phyloP scores from a whole-genome alignment of 2,888 invertebrate genomes.

The Trissonchulus latispiculum region DNA sequence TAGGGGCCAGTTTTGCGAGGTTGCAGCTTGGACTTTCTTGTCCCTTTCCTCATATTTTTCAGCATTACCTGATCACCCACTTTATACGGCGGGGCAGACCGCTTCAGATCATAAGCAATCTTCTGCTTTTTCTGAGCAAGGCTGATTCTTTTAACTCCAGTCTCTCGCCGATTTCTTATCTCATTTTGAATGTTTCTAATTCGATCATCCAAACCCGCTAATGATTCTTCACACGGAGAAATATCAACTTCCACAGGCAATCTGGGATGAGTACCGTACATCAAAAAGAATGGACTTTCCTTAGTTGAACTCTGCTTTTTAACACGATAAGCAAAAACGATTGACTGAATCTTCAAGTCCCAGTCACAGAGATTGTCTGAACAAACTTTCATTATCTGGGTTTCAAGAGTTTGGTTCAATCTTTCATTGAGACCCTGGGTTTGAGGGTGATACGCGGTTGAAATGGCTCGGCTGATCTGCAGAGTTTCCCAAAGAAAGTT shows the following conservation, averaged over 20 bases:
- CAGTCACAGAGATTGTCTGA: background rate
- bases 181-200: background rate
- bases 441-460: background rate
- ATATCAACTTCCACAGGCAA: background rate
- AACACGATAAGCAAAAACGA: background rate
- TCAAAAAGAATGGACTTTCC: background rate
- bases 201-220: background rate
- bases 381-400: slow-evolving; percentile 1
- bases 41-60: background rate
- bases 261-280: background rate
- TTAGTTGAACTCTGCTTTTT: background rate
- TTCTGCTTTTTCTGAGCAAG: background rate
- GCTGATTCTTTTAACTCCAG: background rate
- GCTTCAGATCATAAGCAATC: background rate
- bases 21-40: background rate
- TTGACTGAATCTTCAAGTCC: slow-evolving; percentile 7
- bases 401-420: background rate
- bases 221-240: background rate
- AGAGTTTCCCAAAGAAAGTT: background rate
- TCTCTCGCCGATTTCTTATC: background rate
- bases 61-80: background rate
- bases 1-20: background rate
- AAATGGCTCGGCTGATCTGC: background rate
- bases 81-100: background rate
- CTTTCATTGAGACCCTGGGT: background rate